Percentiles rank a stretch among this genome's conserved stretches.
Conservation (phyloP, 2,888 invertebrate species). For the Platerodrilus igneus region DNA sequence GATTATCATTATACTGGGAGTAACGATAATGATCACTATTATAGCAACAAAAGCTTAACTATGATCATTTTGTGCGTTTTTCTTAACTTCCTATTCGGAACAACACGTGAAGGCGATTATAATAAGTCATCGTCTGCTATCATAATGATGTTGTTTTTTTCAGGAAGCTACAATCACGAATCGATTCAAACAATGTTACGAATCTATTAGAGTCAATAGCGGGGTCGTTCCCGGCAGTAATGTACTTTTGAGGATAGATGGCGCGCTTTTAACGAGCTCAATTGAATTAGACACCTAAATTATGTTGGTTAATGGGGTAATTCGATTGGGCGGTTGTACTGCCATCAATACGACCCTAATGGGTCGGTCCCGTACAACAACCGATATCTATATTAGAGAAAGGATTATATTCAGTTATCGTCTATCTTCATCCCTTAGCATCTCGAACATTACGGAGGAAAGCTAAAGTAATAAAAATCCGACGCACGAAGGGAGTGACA, state of each 20-base stretch:
- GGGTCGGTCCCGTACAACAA: constrained; percentile 27
- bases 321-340: constrained; percentile 40
- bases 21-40: too few species aligned
- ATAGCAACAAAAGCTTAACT: too few species aligned
- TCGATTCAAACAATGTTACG: constrained; percentile 22
- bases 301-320: constrained; percentile 42
- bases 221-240: constrained; percentile 33
- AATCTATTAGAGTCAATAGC: constrained; percentile 22
- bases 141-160: constrained; percentile 18
- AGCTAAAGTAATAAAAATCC: constrained; percentile 15
- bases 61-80: too few species aligned
- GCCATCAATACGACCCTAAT: constrained; percentile 36
- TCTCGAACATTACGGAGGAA: constrained; percentile 1
- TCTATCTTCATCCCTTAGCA: constrained; percentile 3
- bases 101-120: constrained; percentile 13
- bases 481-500: constrained; percentile 22
- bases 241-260: constrained; percentile 41
- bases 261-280: constrained; percentile 39
- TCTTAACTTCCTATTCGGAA: too few species aligned
- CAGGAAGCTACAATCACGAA: constrained; percentile 17
- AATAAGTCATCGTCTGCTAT: constrained; percentile 14
- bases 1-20: too few species aligned
- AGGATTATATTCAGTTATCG: constrained; percentile 17
- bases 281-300: constrained; percentile 45
- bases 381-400: constrained; percentile 20